phyloP scores from a whole-genome alignment of 2,113 vertebrate species.

The Casuarius casuarius region DNA sequence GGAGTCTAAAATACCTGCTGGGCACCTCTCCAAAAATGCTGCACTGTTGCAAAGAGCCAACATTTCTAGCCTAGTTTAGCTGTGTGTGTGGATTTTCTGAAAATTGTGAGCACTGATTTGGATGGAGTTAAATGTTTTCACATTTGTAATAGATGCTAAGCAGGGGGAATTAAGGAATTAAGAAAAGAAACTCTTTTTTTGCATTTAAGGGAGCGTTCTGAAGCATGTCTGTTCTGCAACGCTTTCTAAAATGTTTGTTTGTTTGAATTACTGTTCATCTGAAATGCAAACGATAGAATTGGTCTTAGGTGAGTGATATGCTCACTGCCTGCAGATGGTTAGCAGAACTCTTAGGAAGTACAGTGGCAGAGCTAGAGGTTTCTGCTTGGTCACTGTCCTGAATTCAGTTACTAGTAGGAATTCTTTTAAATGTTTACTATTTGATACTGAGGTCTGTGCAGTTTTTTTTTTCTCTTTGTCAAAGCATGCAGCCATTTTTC shows the following conservation, averaged over 20 bases:
- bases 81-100: neutral
- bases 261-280: neutral
- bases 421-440: neutral
- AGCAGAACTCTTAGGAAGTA: neutral
- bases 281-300: neutral
- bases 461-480: neutral
- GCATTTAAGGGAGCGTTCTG: neutral
- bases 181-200: neutral
- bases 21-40: neutral
- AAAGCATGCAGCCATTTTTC: neutral
- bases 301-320: neutral
- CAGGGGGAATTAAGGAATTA: neutral
- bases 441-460: neutral
- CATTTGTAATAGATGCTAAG: neutral
- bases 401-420: neutral
- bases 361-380: neutral
- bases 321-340: neutral
- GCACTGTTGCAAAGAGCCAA: neutral
- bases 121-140: neutral
- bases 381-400: neutral
- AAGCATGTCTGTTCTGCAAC: neutral
- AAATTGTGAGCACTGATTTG: neutral
- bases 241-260: neutral
- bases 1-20: neutral
- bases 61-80: neutral